Base-by-base conservation (phyloP, 2,113 vertebrate genomes). In the Rana temporaria region DNA sequence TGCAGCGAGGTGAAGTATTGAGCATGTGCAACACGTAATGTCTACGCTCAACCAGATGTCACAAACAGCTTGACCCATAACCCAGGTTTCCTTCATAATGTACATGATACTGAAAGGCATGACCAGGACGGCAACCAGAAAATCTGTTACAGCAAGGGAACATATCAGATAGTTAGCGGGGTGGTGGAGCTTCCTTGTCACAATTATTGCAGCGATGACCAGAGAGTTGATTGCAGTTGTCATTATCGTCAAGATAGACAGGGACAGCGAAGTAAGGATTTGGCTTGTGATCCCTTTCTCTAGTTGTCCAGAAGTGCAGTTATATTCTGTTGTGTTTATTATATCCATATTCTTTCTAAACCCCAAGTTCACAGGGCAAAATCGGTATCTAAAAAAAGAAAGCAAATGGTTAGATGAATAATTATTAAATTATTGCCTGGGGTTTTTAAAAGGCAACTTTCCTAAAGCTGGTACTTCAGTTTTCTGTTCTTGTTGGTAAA, bases 81-180 rank as follows among this genome's bases (percentile, higher is more conserved):
- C 89, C 98, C 98, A 99, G 12, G 90, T 95, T 86, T 99, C 94
- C 85, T 95, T 96, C 76, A 96, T 92, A 48, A 99, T 98, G 86
- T 99, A 99, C 78, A 97, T 90, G 17, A 99, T 98, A 83, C 97
- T 98, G 91, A 99, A 98, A 76, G 98, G 98, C 98, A 99, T 99
- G 87, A 99, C 98, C 79, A 99, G 87, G 64, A 99, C 92, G 17
- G 97, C 97, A 81, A 99, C 97, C 71, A 99, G 94, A 81, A 99
- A 96, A 90, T 99, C 98, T 0, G 98, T 99, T 84, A 95, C 96
- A 5, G 98, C 98, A 71, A 99, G 89, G 5, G 97, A 99, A 87
- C 97, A 98, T 88, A 99, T 99, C 83, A 99, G 91, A 84, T 99
- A 99, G 90, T 99, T 99, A 89, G 98, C 97, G 0, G 97, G 98